phyloP scores from a whole-genome alignment of 2,797 vertebrate genomes.

The Nyctibius grandis region DNA sequence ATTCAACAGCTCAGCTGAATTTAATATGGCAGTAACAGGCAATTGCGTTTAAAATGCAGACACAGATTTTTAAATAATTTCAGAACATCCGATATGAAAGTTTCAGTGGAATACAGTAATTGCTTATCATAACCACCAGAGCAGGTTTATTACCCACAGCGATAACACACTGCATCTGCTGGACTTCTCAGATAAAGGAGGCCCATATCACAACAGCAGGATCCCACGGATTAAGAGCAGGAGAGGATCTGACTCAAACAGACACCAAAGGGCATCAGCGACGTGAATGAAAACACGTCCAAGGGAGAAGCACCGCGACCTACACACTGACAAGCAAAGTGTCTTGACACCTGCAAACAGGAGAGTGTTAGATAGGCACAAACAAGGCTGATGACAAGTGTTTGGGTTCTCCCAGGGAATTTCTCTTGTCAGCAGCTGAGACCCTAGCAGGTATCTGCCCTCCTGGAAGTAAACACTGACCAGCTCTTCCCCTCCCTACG shows the following conservation, averaged over 20 bases:
- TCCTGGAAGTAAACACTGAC: neutral
- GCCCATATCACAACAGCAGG: neutral
- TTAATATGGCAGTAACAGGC: neutral
- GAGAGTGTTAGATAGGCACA: neutral
- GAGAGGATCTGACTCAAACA: neutral
- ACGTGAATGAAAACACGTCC: fast-evolving
- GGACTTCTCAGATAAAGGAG: conserved; percentile 16
- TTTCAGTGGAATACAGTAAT: neutral
- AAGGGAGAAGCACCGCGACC: neutral
- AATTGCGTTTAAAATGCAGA: neutral
- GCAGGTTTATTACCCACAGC: neutral
- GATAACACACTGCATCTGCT: neutral
- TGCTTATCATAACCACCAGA: neutral
- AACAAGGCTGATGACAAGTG: neutral
- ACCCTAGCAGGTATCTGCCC: neutral
- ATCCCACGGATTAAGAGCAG: neutral
- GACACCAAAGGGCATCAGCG: neutral
- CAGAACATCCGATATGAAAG: neutral
- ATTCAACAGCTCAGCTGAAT: neutral
- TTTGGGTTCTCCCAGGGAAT: neutral
- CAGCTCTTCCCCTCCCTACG: neutral
- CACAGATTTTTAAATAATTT: neutral
- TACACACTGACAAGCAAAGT: neutral
- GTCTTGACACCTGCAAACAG: neutral
- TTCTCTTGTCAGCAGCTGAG: neutral